phyloP scores from a whole-genome alignment of 2,113 vertebrate species.

The Sclerurus mexicanus region DNA sequence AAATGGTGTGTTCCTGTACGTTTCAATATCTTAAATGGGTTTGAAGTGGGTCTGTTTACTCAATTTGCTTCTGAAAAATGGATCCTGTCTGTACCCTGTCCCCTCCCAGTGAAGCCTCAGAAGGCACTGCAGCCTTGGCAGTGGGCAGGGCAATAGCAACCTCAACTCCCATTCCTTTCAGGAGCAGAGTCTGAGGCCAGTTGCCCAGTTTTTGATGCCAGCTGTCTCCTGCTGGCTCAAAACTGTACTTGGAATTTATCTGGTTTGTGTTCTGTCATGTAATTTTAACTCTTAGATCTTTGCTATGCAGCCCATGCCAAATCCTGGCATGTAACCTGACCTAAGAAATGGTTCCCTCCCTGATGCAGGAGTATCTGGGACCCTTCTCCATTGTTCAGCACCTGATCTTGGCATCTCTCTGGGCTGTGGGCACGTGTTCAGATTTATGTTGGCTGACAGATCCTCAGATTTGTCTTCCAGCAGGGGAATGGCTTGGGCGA shows the following conservation, averaged over 20 bases:
- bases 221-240: neutral
- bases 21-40: neutral
- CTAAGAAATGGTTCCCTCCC: neutral
- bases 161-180: neutral
- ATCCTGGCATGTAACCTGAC: neutral
- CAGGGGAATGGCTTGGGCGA: neutral
- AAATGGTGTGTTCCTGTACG: rapidly evolving
- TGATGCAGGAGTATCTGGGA: neutral
- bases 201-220: neutral
- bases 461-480: neutral
- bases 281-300: neutral
- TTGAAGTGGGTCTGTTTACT: neutral
- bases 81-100: neutral
- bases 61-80: neutral
- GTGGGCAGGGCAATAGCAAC: neutral
- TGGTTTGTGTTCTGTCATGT: neutral
- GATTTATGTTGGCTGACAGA: neutral
- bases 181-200: neutral
- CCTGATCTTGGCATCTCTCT: neutral
- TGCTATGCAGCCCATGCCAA: neutral
- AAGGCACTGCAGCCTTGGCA: neutral
- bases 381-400: neutral
- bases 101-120: neutral
- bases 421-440: neutral
- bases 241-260: neutral